phyloP scores from a whole-genome alignment of 2,113 vertebrate genomes.

The Hypomesus transpacificus region DNA sequence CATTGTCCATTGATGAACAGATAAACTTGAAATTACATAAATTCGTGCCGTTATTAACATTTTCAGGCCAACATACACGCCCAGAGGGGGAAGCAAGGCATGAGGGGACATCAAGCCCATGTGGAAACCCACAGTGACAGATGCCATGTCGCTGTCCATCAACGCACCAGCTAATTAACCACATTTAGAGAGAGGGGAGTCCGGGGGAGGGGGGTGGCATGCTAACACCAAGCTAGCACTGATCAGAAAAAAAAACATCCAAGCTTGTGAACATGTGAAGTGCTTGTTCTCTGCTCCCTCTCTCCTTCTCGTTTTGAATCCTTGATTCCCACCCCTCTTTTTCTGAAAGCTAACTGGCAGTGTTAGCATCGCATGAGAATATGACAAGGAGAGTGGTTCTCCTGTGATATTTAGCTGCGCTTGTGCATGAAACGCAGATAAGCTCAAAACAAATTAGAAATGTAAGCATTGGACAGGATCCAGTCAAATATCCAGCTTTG shows the following conservation, averaged over 20 bases:
- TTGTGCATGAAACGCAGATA: conserved; percentile 65
- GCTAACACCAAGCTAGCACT: neutral
- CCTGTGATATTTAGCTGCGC: conserved; percentile 28
- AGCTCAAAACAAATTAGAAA: conserved; percentile 74
- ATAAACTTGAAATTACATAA: no score
- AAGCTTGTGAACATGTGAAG: neutral
- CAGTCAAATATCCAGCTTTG: conserved; percentile 67
- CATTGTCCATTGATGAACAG: no score
- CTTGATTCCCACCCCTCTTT: neutral
- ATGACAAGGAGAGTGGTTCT: conserved; percentile 27
- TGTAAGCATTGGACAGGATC: conserved; percentile 66
- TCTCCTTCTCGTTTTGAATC: neutral
- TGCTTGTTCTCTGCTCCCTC: neutral
- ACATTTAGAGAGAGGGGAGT: neutral
- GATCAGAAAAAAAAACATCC: neutral
- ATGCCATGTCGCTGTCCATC: conserved; percentile 1
- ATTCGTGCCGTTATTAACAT: no score
- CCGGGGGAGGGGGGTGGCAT: neutral
- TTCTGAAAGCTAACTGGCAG: conserved; percentile 16
- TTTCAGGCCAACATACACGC: no score
- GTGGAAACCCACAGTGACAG: neutral
- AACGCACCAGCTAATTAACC: neutral
- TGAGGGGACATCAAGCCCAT: neutral
- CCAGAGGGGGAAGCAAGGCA: neutral
- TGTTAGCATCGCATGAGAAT: conserved; percentile 14